A percentile compares a stretch with the other conserved stretches of the same genome.
phyloP scores from a whole-genome alignment of 2,888 invertebrate species.

The Drosophila colorata region DNA sequence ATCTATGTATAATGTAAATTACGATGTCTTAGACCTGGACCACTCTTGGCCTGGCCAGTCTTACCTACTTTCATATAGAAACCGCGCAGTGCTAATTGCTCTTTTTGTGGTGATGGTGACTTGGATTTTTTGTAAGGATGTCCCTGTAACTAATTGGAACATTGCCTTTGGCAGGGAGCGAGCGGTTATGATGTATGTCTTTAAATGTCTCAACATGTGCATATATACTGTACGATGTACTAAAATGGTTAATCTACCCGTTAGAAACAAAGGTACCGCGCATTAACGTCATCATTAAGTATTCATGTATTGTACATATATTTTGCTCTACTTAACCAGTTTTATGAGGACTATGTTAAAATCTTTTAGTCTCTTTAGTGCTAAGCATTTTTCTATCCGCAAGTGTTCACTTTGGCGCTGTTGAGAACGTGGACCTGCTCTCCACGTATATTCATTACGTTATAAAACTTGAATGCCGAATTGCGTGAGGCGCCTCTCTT shows the following conservation, averaged over 20 bases:
- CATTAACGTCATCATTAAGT: slow-evolving; percentile 27
- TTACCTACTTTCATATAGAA: neutral
- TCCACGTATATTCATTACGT: slow-evolving; percentile 67
- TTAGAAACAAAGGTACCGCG: slow-evolving; percentile 37
- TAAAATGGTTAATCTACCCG: slow-evolving; percentile 20
- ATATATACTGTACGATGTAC: slow-evolving; percentile 7
- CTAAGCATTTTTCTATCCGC: neutral
- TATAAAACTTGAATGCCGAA: slow-evolving; percentile 79
- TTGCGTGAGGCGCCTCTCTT: slow-evolving; percentile 83
- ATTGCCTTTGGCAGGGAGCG: slow-evolving; percentile 38
- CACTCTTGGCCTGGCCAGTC: neutral
- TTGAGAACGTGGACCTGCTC: slow-evolving; percentile 26
- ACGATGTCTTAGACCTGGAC: neutral
- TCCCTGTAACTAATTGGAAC: slow-evolving; percentile 71
- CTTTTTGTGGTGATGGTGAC: slow-evolving; percentile 38
- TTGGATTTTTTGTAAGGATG: slow-evolving; percentile 53
- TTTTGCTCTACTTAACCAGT: neutral
- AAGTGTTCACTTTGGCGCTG: neutral
- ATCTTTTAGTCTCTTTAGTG: neutral
- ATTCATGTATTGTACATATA: neutral
- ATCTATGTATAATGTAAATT: neutral
- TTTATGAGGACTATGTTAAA: neutral
- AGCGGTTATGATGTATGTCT: slow-evolving; percentile 38
- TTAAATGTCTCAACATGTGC: slow-evolving; percentile 20
- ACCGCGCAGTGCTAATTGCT: slow-evolving; percentile 48